These are phyloP conservation scores for Rutpela maculata DNA, from an alignment of 2,888 invertebrate genomes.

Conservation along the genomic window DNA sequence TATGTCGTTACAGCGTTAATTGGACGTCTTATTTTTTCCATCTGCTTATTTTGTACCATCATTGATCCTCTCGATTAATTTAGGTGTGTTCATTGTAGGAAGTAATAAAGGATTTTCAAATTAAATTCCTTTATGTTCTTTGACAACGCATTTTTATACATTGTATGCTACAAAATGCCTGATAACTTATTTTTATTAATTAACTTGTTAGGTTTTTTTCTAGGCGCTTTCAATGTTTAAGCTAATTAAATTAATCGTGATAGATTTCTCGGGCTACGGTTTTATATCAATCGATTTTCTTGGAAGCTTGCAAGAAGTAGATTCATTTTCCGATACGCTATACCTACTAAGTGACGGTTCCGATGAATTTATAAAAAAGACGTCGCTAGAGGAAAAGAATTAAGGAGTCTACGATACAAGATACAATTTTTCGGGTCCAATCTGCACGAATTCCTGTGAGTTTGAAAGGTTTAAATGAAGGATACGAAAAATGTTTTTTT, in stretches of 20 bases:
- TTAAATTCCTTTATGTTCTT: constrained; percentile 27
- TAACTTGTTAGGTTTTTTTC: constrained; percentile 4
- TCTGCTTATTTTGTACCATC: constrained; percentile 28
- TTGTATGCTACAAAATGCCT: constrained; percentile 2
- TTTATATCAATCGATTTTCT: constrained; percentile 9
- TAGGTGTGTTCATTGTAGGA: constrained; percentile 34
- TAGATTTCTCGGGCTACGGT: neutral
- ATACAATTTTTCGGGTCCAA: too few relatives aligned
- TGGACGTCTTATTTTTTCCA: constrained; percentile 58
- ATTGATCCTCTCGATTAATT: constrained; percentile 41
- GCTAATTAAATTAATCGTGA: constrained; percentile 1
- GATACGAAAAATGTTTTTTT: too few relatives aligned
- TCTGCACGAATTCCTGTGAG: too few relatives aligned
- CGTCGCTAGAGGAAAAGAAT: neutral
- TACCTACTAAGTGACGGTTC: neutral
- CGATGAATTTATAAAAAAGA: neutral
- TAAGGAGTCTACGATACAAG: too few relatives aligned
- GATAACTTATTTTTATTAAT: constrained; percentile 18
- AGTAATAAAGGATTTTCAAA: constrained; percentile 29
- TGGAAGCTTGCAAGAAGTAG: neutral
- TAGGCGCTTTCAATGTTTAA: neutral
- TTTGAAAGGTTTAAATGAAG: too few relatives aligned
- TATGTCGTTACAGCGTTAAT: constrained; percentile 58
- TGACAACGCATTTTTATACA: constrained; percentile 17
- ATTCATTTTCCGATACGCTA: neutral